Base-by-base conservation (phyloP, 2,888 invertebrate genomes). In the Entomobrya multifasciata region DNA sequence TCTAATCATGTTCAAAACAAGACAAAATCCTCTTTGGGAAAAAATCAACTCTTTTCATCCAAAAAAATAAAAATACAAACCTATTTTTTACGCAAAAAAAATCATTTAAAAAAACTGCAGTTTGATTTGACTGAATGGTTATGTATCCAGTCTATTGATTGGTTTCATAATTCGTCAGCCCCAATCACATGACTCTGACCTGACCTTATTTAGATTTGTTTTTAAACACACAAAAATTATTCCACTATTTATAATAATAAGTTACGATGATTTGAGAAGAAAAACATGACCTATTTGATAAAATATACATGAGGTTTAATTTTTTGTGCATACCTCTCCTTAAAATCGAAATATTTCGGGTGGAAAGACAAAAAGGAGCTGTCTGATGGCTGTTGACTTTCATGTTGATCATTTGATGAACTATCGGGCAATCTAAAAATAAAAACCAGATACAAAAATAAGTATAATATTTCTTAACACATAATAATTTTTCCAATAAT, bases 271-370 rank as follows among this genome's bases (percentile, higher is more conserved):
- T 36, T 36, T 36, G 36, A 36, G 36, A n/a, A n/a, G n/a, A n/a
- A n/a, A n/a, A n/a, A n/a, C n/a, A n/a, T n/a, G n/a, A n/a, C n/a
- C n/a, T n/a, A n/a, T n/a, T n/a, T n/a, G n/a, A n/a, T n/a, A n/a
- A n/a, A n/a, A n/a, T n/a, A n/a, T n/a, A n/a, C n/a, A n/a, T n/a
- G n/a, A n/a, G n/a, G n/a, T n/a, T n/a, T n/a, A n/a, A n/a, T n/a
- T n/a, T n/a, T n/a, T 6, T 36, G 36, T 36, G 36, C 4, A 36
- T 92, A 95, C 95, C 95, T 95, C 92, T 95, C 94, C 92, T 94
- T 94, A 93, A 95, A 95, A 93, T 95, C 95, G 92, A 95, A 93
- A 92, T 94, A 93, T 91, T 94, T 94, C 90, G 95, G 95, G 92
- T 95, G 94, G 92, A 95, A 95, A 77, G 90, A 90, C 87, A 91